phyloP scores from a whole-genome alignment of 2,113 vertebrate species.

The Piprites chloris region DNA sequence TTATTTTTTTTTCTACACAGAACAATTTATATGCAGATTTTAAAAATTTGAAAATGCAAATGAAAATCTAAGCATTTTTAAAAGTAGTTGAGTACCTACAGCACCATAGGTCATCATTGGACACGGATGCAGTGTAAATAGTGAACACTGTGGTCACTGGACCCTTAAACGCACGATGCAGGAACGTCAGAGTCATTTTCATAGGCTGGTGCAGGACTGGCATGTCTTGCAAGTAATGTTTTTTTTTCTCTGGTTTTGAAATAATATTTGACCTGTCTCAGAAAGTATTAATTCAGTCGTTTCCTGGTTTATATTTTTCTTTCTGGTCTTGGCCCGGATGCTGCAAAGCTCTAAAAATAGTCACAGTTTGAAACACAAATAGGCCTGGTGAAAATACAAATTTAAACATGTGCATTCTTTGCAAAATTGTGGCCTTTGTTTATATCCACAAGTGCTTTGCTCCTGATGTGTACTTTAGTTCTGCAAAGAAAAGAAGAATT shows the following conservation, averaged over 20 bases:
- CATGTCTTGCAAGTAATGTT: neutral
- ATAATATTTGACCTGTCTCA: neutral
- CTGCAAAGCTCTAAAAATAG: neutral
- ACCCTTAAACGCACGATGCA: neutral
- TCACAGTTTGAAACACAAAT: neutral
- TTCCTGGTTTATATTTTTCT: neutral
- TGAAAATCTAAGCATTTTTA: neutral
- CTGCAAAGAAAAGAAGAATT: neutral
- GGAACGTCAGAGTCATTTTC: neutral
- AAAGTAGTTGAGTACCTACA: rapidly evolving
- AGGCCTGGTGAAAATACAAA: neutral
- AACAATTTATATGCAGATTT: neutral
- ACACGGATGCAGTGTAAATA: rapidly evolving
- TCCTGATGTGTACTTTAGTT: neutral
- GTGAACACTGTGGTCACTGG: neutral
- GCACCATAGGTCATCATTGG: neutral
- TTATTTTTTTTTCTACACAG: neutral
- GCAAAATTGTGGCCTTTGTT: neutral
- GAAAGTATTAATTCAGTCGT: neutral
- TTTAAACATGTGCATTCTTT: neutral
- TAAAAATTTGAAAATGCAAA: neutral
- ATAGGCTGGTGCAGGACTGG: neutral
- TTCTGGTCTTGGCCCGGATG: neutral
- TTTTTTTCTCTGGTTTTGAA: neutral
- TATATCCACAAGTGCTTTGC: neutral